phyloP scores from a whole-genome alignment of 2,797 vertebrate species.

The Amblyopsis hoosieri region DNA sequence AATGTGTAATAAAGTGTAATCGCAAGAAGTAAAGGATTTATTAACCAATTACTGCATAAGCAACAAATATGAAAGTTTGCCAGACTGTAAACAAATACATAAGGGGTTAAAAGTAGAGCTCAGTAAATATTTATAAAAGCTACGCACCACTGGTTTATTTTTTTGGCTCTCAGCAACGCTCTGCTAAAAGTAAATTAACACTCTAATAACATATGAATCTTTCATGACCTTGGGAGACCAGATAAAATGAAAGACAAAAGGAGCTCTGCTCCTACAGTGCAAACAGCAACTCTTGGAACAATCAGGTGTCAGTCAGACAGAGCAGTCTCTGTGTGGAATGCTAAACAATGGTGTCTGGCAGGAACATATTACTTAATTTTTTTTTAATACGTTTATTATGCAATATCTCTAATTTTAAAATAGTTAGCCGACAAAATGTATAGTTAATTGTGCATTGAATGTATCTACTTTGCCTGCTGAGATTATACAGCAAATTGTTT shows the following conservation, averaged over 20 bases:
- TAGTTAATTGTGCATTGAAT: no score
- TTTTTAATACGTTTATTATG: no score
- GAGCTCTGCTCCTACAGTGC: constrained; percentile 37
- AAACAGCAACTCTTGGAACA: constrained; percentile 62
- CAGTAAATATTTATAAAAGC: constrained; percentile 65
- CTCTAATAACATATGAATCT: constrained; percentile 69
- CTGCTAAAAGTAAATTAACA: constrained; percentile 67
- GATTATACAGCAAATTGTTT: no score
- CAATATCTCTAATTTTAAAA: no score
- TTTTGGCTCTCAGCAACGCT: constrained; percentile 28
- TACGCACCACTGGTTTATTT: constrained; percentile 32
- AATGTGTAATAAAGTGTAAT: constrained; percentile 20
- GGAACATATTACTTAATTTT: constrained; percentile 2
- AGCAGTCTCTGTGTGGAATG: constrained; percentile 45
- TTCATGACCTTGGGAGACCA: constrained; percentile 68
- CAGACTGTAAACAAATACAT: no score
- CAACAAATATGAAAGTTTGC: background rate
- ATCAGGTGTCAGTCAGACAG: constrained; percentile 60
- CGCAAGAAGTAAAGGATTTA: constrained; percentile 27
- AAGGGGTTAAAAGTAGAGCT: constrained; percentile 2
- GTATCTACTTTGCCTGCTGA: no score
- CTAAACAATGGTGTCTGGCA: constrained; percentile 26
- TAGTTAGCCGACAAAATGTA: no score
- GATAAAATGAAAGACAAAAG: constrained; percentile 72
- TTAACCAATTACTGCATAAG: background rate